phyloP scores from a whole-genome alignment of 2,888 invertebrate genomes.

The Lithophane ornitopus region DNA sequence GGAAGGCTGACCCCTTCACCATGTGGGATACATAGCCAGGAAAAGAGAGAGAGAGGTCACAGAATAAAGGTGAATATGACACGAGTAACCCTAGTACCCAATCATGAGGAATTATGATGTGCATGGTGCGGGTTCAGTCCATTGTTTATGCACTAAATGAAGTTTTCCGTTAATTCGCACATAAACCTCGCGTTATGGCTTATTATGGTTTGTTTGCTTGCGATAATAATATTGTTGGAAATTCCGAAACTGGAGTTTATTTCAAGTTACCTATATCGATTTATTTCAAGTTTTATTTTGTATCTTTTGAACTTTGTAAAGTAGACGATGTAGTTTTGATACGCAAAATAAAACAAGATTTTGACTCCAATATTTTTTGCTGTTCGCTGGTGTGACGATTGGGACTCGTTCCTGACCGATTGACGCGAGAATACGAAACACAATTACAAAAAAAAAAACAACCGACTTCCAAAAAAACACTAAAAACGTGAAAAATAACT shows the following conservation, averaged over 20 bases:
- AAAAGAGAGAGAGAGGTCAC: not conserved
- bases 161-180: constrained; percentile 58
- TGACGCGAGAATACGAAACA: too few relatives aligned
- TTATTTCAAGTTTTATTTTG: constrained; percentile 2
- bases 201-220: constrained; percentile 38
- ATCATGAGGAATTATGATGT: constrained; percentile 53
- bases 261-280: not conserved
- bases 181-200: constrained; percentile 39
- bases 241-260: not conserved
- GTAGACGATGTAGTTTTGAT: not conserved
- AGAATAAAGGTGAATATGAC: constrained; percentile 25
- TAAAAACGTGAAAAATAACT: too few relatives aligned
- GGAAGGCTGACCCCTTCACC: too few relatives aligned
- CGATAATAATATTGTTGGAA: constrained; percentile 11
- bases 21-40: too few relatives aligned
- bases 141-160: constrained; percentile 63
- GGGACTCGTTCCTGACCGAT: too few relatives aligned
- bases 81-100: constrained; percentile 57
- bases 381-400: too few relatives aligned
- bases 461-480: too few relatives aligned
- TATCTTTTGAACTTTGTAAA: not conserved
- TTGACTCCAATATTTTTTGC: too few relatives aligned
- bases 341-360: not conserved
- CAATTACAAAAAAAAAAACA: too few relatives aligned
- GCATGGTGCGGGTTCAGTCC: constrained; percentile 35